Evolutionary conservation across 2,888 invertebrate genomes (phyloP).

Genomic region (Melanostoma scalare): DNA sequence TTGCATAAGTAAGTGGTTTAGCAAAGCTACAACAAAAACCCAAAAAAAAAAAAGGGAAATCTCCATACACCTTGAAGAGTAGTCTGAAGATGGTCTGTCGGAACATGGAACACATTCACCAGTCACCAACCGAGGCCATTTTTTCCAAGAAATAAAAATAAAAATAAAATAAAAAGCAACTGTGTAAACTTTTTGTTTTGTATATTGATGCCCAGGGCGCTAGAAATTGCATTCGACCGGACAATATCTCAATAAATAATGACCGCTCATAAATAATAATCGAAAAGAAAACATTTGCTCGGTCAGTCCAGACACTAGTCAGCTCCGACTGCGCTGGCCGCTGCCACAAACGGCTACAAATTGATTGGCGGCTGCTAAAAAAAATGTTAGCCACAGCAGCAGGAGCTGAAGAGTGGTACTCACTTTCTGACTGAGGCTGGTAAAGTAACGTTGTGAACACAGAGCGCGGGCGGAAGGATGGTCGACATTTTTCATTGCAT

Average conservation of each 20-base stretch:
- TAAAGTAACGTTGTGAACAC: not conserved
- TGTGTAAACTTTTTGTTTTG: slow-evolving; percentile 70
- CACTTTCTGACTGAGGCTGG: not conserved
- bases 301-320: slow-evolving; percentile 44
- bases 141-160: slow-evolving; percentile 42
- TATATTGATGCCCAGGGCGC: slow-evolving; percentile 78
- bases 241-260: slow-evolving; percentile 80
- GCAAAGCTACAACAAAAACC: slow-evolving; percentile 27
- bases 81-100: slow-evolving; percentile 51
- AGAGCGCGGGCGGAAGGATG: slow-evolving; percentile 61
- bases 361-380: slow-evolving; percentile 69
- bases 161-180: slow-evolving; percentile 38
- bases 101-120: slow-evolving; percentile 46
- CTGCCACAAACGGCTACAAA: slow-evolving; percentile 64
- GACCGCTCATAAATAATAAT: slow-evolving; percentile 80
- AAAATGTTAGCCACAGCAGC: slow-evolving; percentile 59
- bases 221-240: slow-evolving; percentile 78
- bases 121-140: slow-evolving; percentile 41
- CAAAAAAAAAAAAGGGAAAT: slow-evolving; percentile 37
- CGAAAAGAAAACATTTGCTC: slow-evolving; percentile 76
- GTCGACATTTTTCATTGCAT: slow-evolving; percentile 41
- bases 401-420: slow-evolving; percentile 43
- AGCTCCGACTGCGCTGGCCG: slow-evolving; percentile 13
- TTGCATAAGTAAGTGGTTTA: slow-evolving; percentile 73
- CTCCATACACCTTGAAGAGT: slow-evolving; percentile 53